A percentile compares a stretch with the other conserved stretches of the same genome.
These are phyloP conservation scores for Lycaena phlaeas DNA, from an alignment of 2,888 invertebrate genomes.

Conservation along the genomic window DNA sequence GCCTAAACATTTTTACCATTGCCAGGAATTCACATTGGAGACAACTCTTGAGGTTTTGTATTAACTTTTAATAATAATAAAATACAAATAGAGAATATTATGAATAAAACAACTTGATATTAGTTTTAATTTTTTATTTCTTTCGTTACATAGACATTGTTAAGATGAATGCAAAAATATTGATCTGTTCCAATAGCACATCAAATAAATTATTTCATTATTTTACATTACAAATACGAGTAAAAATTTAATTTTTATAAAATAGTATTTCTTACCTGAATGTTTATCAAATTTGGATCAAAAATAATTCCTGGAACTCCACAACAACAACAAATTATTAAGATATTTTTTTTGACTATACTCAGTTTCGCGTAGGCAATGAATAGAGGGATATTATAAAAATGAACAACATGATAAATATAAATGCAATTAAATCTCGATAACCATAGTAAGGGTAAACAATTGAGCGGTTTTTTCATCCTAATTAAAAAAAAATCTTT, in stretches of 20 bases:
- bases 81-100: no score
- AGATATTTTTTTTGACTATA: background rate
- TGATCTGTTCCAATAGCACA: slow-evolving; percentile 25
- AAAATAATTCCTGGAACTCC: background rate
- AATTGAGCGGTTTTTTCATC: slow-evolving; percentile 7
- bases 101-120: slow-evolving; percentile 10
- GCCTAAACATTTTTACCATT: no score
- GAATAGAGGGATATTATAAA: background rate
- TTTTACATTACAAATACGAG: background rate
- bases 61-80: no score
- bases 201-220: slow-evolving; percentile 10
- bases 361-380: background rate
- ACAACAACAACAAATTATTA: background rate
- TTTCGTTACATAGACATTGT: slow-evolving; percentile 44
- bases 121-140: slow-evolving; percentile 37
- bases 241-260: background rate
- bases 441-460: slow-evolving; percentile 8
- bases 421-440: slow-evolving; percentile 2
- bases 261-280: background rate
- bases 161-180: slow-evolving; percentile 64
- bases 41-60: no score
- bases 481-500: background rate
- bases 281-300: background rate
- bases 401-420: background rate
- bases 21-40: no score